phyloP scores from a whole-genome alignment of 1,140 invertebrate species.

The Formica exsecta region DNA sequence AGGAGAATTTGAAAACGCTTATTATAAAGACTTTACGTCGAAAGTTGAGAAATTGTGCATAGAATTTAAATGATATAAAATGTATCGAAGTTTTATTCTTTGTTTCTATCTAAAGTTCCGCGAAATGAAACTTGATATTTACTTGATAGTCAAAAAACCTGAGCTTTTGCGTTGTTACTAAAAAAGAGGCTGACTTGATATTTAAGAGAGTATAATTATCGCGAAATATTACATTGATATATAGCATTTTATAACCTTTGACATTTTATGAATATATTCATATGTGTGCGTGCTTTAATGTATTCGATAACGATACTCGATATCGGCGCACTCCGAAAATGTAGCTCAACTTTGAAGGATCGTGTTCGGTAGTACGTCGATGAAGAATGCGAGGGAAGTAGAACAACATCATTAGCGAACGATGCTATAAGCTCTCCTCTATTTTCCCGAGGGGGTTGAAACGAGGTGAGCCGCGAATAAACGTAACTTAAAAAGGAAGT shows the following conservation, averaged over 20 bases:
- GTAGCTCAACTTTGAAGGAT: slow-evolving; percentile 39
- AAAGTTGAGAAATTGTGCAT: neutral
- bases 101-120: neutral
- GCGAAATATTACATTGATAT: slow-evolving; percentile 3
- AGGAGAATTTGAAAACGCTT: neutral
- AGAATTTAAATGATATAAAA: neutral
- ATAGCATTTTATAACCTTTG: slow-evolving; percentile 33
- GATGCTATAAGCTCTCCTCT: slow-evolving; percentile 40
- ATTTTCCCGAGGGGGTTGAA: slow-evolving; percentile 53
- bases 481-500: slow-evolving; percentile 62
- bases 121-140: neutral
- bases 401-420: slow-evolving; percentile 60
- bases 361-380: slow-evolving; percentile 42
- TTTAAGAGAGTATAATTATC: neutral
- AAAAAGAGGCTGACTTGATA: neutral
- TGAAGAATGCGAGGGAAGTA: slow-evolving; percentile 55
- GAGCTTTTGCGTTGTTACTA: neutral
- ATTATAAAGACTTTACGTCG: neutral
- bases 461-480: slow-evolving; percentile 62
- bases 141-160: neutral
- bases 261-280: slow-evolving; percentile 41
- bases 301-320: slow-evolving; percentile 45
- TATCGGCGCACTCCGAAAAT: slow-evolving; percentile 27
- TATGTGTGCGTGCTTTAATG: neutral
- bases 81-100: neutral